Percentiles rank a stretch among this genome's conserved stretches.
These are phyloP conservation scores for Pseudochirops corinnae DNA, from an alignment of 2,797 vertebrate species.

Conservation along the genomic window DNA sequence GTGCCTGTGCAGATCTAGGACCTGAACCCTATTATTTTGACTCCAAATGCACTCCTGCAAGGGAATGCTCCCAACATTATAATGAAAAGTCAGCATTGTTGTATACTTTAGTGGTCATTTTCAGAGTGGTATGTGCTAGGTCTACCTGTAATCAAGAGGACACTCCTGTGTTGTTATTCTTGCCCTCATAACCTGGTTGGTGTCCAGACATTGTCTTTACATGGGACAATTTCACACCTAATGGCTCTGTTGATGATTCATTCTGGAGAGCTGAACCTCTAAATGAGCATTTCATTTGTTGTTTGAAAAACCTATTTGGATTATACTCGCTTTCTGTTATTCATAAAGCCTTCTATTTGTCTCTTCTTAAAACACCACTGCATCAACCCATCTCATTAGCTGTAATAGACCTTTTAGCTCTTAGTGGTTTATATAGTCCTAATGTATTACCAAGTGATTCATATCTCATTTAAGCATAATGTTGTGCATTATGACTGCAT, in stretches of 20 bases:
- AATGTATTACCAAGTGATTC: slow-evolving; percentile 81
- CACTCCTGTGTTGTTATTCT: slow-evolving; percentile 49
- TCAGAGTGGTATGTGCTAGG: slow-evolving; percentile 47
- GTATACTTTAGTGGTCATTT: slow-evolving; percentile 50
- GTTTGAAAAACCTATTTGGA: slow-evolving; percentile 74
- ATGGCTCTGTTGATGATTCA: slow-evolving; percentile 55
- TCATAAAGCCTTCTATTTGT: slow-evolving; percentile 69
- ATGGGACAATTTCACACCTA: slow-evolving; percentile 59
- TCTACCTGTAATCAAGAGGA: slow-evolving; percentile 7
- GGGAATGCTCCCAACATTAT: neutral
- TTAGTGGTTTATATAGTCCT: slow-evolving; percentile 78
- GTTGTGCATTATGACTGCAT: slow-evolving; percentile 75
- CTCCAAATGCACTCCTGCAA: slow-evolving; percentile 4
- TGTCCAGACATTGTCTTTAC: slow-evolving; percentile 58
- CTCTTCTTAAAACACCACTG: slow-evolving; percentile 66
- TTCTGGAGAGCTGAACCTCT: slow-evolving; percentile 56
- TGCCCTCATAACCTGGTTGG: slow-evolving; percentile 38
- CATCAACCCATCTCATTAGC: slow-evolving; percentile 77
- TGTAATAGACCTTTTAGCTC: slow-evolving; percentile 82
- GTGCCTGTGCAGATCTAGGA: neutral
- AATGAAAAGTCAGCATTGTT: neutral
- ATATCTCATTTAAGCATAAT: slow-evolving; percentile 81
- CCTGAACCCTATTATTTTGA: neutral
- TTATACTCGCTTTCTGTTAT: slow-evolving; percentile 72
- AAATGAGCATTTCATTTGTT: slow-evolving; percentile 57